phyloP scores from a whole-genome alignment of 2,888 invertebrate species.

The Myopa tessellatipennis region DNA sequence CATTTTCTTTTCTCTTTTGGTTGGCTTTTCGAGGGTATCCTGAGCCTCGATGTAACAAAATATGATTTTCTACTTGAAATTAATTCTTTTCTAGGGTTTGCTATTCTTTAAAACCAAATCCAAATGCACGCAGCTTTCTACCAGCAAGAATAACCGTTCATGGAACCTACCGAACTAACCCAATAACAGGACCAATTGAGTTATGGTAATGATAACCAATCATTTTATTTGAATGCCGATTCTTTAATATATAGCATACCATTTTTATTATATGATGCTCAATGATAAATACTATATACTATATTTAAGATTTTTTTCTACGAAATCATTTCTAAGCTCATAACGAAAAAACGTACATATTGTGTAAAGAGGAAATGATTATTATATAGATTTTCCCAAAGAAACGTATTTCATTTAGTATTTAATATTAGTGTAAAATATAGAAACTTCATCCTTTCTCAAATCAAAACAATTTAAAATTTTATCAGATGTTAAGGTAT shows the following conservation, averaged over 20 bases:
- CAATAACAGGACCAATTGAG: conserved; percentile 65
- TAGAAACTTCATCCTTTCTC: too few species aligned
- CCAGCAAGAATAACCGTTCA: conserved; percentile 64
- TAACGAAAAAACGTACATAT: too few species aligned
- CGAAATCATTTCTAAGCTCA: too few species aligned
- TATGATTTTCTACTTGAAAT: conserved; percentile 13
- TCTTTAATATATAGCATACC: neutral
- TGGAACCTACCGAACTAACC: conserved; percentile 63
- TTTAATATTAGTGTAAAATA: too few species aligned
- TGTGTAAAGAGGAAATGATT: too few species aligned
- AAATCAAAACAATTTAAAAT: too few species aligned
- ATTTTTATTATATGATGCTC: neutral
- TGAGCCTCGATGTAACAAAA: neutral
- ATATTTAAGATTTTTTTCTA: too few species aligned
- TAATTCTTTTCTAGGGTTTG: conserved; percentile 61
- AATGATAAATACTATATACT: too few species aligned
- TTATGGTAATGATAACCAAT: conserved; percentile 58
- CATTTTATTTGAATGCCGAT: neutral
- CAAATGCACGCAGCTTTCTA: conserved; percentile 64
- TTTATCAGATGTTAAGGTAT: too few species aligned
- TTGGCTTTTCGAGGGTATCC: neutral
- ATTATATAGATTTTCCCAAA: too few species aligned
- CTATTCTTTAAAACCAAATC: conserved; percentile 65
- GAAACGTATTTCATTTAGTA: too few species aligned
- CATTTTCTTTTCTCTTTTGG: neutral